Evolutionary conservation across 2,888 invertebrate species (phyloP).

Genomic region (Euphydryas editha): DNA sequence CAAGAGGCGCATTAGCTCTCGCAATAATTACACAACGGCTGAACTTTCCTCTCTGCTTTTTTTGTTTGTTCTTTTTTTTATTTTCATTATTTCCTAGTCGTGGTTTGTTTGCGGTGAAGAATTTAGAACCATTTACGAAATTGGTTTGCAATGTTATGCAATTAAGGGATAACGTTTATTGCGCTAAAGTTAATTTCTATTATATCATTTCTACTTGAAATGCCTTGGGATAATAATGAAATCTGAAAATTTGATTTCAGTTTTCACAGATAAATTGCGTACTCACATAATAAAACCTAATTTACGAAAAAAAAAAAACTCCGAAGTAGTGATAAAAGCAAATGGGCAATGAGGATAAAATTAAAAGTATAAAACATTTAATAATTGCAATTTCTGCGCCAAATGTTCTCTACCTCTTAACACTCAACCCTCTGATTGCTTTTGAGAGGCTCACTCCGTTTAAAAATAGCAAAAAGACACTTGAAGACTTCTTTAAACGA

Average conservation of each 20-base stretch:
- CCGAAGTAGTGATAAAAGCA: neutral
- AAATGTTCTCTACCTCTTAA: slow-evolving; percentile 66
- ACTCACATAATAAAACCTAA: neutral
- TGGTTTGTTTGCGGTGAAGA: slow-evolving; percentile 68
- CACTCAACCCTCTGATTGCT: slow-evolving; percentile 74
- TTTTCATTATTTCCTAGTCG: slow-evolving; percentile 60
- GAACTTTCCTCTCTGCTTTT: slow-evolving; percentile 49
- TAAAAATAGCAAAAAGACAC: slow-evolving; percentile 68
- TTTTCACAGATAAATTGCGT: neutral
- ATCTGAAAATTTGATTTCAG: slow-evolving; percentile 26
- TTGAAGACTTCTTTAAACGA: slow-evolving; percentile 60
- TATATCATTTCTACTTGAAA: slow-evolving; percentile 10
- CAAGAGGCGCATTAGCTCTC: slow-evolving; percentile 81
- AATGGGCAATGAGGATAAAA: slow-evolving; percentile 56
- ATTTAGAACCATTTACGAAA: slow-evolving; percentile 78
- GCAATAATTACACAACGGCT: slow-evolving; percentile 76
- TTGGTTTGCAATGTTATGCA: slow-evolving; percentile 67
- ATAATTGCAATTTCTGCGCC: slow-evolving; percentile 64
- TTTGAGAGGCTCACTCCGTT: slow-evolving; percentile 71
- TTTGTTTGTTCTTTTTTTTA: slow-evolving; percentile 45
- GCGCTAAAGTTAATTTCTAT: slow-evolving; percentile 28
- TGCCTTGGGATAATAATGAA: slow-evolving; percentile 35
- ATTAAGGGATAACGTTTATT: slow-evolving; percentile 51
- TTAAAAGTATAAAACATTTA: slow-evolving; percentile 72
- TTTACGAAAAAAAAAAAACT: neutral